Base-by-base conservation (phyloP, 1,140 invertebrate species). In the Heterodera carotae region DNA sequence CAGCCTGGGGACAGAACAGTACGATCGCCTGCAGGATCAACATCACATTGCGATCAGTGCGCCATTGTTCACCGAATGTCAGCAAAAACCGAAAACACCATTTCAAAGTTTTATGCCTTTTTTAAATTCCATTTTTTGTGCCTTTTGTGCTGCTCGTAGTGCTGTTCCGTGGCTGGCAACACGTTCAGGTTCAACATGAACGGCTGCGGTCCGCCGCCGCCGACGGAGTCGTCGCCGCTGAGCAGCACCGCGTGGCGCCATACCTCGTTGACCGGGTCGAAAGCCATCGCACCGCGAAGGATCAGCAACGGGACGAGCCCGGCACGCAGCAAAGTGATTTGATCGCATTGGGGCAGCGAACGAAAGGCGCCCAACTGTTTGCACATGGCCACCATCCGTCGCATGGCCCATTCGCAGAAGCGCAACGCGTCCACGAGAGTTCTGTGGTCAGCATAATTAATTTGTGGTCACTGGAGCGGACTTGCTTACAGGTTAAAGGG, bases 321-420 rank as follows among this genome's bases (percentile, higher is more conserved):
- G 27, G 39, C 69, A 31, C 53, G 39, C 6, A 70, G n/a, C 53
- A 70, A n/a, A 70, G n/a, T 15, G 27, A 70, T 15, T 25, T 70
- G 39, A 22, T 70, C 69, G 22, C 33, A 59, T 7, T 33, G 69
- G 25, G 39, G 53, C 39, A 70, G 69, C 0, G 39, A 10, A 22
- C 53, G 69, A n/a, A 70, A 70, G 69, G 53, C n/a, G 39, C 31
- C 53, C 69, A 70, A 70, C 53, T 70, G 39, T 25, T 70, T 70
- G 39, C 10, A 70, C 69, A 70, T 70, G 12, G 6, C 34, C 39
- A 70, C 53, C 69, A 70, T 59, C 25, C 69, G 29, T 22, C 69
- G 39, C 39, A 70, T 53, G 39, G 69, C 69, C 53, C 8, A 34
- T 29, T 66, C 62, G 33, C 62, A 18, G 62, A 34, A 25, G 62